These are phyloP conservation scores for Lontra canadensis DNA, from an alignment of 2,113 vertebrate species.

Conservation along the genomic window DNA sequence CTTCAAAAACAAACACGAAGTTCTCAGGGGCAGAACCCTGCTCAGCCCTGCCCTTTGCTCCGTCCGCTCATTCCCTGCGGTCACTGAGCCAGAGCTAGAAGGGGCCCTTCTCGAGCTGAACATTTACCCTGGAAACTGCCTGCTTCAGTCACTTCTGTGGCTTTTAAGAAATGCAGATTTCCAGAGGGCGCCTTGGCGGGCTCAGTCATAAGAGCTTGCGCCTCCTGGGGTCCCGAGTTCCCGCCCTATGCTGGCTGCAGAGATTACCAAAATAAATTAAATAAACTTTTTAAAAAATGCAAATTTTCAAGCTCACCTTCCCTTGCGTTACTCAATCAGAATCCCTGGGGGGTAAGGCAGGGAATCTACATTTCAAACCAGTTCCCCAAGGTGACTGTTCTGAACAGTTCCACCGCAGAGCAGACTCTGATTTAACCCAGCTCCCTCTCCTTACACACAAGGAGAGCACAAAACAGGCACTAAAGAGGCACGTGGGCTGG, in stretches of 20 bases:
- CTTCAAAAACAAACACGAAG: neutral
- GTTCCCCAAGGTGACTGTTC: neutral
- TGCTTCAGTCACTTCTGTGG: neutral
- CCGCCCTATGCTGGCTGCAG: neutral
- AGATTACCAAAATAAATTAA: neutral
- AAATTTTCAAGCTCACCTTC: neutral
- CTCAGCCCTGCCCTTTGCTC: neutral
- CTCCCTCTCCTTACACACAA: neutral
- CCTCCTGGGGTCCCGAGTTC: neutral
- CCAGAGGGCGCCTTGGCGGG: neutral
- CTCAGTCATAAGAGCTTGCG: neutral
- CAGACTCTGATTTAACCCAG: neutral
- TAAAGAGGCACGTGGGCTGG: neutral
- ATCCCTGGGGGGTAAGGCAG: neutral
- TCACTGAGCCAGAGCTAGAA: neutral
- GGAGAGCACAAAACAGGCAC: neutral
- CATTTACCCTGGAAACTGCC: neutral
- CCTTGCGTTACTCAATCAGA: neutral
- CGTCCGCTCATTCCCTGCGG: neutral
- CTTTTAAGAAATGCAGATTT: neutral
- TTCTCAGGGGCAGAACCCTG: neutral
- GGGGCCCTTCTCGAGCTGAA: neutral
- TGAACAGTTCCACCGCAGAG: accelerated
- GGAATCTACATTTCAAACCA: neutral
- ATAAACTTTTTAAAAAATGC: neutral